phyloP scores from a whole-genome alignment of 1,140 invertebrate genomes.

The Formica exsecta region DNA sequence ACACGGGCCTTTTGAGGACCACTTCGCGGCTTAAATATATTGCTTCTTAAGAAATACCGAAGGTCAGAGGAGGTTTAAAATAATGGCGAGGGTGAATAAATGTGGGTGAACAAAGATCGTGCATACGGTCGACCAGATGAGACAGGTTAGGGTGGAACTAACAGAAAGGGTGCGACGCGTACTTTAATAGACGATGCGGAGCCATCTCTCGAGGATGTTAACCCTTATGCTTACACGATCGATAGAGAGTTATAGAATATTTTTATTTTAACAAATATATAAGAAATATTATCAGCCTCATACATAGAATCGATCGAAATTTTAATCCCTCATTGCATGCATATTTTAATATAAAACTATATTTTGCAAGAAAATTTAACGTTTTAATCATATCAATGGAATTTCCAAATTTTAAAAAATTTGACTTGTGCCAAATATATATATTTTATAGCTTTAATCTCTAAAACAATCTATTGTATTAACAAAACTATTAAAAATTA shows the following conservation, averaged over 20 bases:
- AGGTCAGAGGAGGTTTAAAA: conserved; percentile 51
- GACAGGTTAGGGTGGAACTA: conserved; percentile 57
- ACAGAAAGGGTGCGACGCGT: conserved; percentile 50
- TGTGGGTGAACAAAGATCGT: not conserved
- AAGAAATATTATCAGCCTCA: not conserved
- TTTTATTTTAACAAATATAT: conserved; percentile 5
- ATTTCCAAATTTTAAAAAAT: not conserved
- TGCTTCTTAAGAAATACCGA: conserved; percentile 33
- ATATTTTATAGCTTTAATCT: not conserved
- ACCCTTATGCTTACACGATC: conserved; percentile 17
- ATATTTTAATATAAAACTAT: not conserved
- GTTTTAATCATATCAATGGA: not conserved
- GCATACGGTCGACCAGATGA: conserved; percentile 18
- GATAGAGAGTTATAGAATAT: not conserved
- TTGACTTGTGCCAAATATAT: not conserved
- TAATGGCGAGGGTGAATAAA: conserved; percentile 3
- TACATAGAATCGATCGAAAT: too few relatives aligned
- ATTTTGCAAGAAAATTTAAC: not conserved
- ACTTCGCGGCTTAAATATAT: not conserved
- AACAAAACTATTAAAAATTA: too few relatives aligned
- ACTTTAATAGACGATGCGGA: conserved; percentile 10
- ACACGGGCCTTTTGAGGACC: not conserved
- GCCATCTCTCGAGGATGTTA: conserved; percentile 59
- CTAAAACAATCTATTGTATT: not conserved
- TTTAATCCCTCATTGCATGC: not conserved